Conservation (phyloP, 2,888 invertebrate species). For the Scaptodrosophila latifasciaeformis region DNA sequence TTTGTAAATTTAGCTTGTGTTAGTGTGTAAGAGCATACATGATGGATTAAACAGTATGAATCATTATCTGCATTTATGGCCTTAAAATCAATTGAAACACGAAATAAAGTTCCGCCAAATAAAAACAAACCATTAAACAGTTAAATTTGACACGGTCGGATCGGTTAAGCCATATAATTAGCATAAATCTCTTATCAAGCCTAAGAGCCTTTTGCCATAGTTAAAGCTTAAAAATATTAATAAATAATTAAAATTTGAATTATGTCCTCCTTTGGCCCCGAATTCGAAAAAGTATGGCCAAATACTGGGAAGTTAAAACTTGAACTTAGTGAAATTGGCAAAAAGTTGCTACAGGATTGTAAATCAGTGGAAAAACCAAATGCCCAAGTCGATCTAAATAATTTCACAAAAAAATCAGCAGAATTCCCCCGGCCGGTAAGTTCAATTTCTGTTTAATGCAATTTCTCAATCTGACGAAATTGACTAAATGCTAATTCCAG, state of each 20-base stretch:
- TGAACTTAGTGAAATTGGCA: constrained; percentile 39
- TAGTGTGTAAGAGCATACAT: too few relatives aligned
- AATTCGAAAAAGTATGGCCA: neutral
- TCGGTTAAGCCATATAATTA: too few relatives aligned
- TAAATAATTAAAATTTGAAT: too few relatives aligned
- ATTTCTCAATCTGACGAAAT: neutral
- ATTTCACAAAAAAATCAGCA: constrained; percentile 50
- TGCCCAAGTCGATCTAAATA: constrained; percentile 49
- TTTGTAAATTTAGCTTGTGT: too few relatives aligned
- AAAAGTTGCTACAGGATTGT: constrained; percentile 46
- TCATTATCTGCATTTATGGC: too few relatives aligned
- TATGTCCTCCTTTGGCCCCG: neutral
- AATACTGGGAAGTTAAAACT: neutral
- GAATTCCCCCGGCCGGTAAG: constrained; percentile 57
- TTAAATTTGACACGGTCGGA: too few relatives aligned
- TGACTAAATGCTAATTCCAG: constrained; percentile 31
- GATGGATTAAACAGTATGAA: too few relatives aligned
- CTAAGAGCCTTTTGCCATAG: too few relatives aligned
- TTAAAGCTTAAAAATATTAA: too few relatives aligned
- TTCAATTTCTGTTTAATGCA: neutral
- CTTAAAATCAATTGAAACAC: too few relatives aligned
- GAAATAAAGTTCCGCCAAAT: too few relatives aligned
- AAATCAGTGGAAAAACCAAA: constrained; percentile 39
- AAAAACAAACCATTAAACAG: too few relatives aligned
- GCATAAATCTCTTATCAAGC: neutral